Evolutionary conservation across 2,888 invertebrate species (phyloP).

Genomic region (Melieria crassipennis): DNA sequence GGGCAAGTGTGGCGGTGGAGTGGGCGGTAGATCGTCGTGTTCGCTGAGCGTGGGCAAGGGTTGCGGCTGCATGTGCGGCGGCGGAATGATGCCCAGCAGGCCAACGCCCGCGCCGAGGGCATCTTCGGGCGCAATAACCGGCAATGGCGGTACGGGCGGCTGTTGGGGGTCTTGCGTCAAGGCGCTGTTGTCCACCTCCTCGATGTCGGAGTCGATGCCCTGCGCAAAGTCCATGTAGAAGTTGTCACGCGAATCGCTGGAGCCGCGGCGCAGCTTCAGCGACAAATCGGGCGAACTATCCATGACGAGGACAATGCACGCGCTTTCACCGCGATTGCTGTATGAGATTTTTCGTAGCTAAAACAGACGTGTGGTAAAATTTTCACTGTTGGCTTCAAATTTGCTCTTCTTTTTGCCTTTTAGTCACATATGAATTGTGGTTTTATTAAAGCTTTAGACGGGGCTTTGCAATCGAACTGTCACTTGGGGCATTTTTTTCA

Average conservation of each 20-base stretch:
- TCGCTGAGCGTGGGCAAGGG: slow-evolving; percentile 56
- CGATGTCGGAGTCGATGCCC: slow-evolving; percentile 90
- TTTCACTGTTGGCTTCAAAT: background rate
- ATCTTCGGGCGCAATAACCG: slow-evolving; percentile 38
- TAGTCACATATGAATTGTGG: slow-evolving; percentile 29
- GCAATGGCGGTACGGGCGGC: slow-evolving; percentile 41
- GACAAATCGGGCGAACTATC: slow-evolving; percentile 90
- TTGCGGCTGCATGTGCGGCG: slow-evolving; percentile 44
- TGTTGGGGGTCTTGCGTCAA: slow-evolving; percentile 60
- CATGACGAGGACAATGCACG: slow-evolving; percentile 48
- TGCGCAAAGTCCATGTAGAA: slow-evolving; percentile 92
- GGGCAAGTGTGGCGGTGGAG: slow-evolving; percentile 54
- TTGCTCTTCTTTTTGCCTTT: background rate
- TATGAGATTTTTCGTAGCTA: background rate
- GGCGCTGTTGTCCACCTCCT: slow-evolving; percentile 80
- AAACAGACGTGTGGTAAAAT: too few species aligned
- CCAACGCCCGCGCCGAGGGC: slow-evolving; percentile 39
- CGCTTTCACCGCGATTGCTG: background rate
- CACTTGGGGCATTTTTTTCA: slow-evolving; percentile 5
- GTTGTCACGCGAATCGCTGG: slow-evolving; percentile 87
- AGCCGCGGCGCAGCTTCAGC: slow-evolving; percentile 83
- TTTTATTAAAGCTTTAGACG: background rate
- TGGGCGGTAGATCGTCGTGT: slow-evolving; percentile 60
- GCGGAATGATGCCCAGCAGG: slow-evolving; percentile 46
- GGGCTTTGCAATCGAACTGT: background rate